Evolutionary conservation across 1,140 invertebrate species (phyloP).

Genomic region (Drosophila busckii): DNA sequence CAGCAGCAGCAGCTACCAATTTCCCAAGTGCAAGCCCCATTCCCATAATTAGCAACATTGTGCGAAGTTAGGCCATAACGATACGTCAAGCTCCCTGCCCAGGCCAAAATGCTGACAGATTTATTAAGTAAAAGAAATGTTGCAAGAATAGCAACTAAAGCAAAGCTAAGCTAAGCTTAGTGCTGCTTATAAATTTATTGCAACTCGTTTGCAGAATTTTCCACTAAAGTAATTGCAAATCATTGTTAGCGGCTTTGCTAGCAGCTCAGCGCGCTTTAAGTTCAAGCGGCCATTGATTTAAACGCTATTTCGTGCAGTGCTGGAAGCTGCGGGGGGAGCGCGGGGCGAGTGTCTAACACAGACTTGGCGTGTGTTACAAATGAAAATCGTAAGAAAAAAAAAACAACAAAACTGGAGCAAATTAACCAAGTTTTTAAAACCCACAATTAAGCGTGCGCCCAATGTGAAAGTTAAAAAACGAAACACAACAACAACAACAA

Average conservation of each 20-base stretch:
- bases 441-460: conserved; percentile 66
- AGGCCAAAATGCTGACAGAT: no score
- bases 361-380: conserved; percentile 30
- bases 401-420: conserved; percentile 63
- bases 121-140: no score
- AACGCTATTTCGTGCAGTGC: conserved; percentile 31
- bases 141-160: no score
- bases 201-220: no score
- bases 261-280: conserved; percentile 7
- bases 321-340: background rate
- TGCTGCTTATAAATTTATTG: no score
- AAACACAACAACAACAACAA: no score
- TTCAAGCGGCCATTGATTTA: conserved; percentile 20
- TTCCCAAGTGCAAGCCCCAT: conserved; percentile 28
- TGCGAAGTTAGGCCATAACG: conserved; percentile 15
- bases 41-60: conserved; percentile 30
- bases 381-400: conserved; percentile 13
- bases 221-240: no score
- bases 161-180: no score
- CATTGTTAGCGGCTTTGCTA: no score
- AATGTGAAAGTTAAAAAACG: conserved; percentile 78
- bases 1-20: conserved; percentile 12
- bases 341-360: no score
- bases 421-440: conserved; percentile 71
- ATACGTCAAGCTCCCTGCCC: conserved; percentile 16